These are phyloP conservation scores for Eidolon dupreanum DNA, from an alignment of 2,797 vertebrate species.

Conservation along the genomic window DNA sequence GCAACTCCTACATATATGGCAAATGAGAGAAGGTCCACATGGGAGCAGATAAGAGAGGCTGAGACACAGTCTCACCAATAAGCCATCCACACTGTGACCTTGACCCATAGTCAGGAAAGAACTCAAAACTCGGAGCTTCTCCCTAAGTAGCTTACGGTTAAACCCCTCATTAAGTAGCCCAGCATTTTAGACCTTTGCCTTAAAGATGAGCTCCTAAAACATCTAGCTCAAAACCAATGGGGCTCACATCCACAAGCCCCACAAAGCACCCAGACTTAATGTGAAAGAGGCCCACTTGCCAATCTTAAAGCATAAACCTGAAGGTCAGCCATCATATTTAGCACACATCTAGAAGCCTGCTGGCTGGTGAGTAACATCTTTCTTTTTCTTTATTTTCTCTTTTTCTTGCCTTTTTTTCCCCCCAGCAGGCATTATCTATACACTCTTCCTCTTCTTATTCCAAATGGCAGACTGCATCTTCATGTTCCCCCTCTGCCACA, in stretches of 20 bases:
- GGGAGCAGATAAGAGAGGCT: neutral
- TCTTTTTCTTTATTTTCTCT: neutral
- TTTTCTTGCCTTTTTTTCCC: neutral
- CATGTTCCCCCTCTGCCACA: neutral
- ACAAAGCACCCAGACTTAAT: neutral
- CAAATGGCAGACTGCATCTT: too few relatives aligned
- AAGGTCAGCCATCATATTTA: neutral
- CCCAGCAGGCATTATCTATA: neutral
- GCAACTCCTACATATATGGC: neutral
- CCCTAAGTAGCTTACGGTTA: too few relatives aligned
- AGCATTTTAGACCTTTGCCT: neutral
- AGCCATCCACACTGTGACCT: rapidly evolving
- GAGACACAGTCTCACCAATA: neutral
- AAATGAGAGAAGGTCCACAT: neutral
- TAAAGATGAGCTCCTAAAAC: neutral
- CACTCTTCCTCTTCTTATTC: neutral
- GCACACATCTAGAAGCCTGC: neutral
- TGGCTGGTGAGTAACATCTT: too few relatives aligned
- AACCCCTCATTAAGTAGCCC: neutral
- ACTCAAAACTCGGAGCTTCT: neutral
- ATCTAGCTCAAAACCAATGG: neutral
- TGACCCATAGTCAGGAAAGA: neutral
- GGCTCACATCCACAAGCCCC: too few relatives aligned
- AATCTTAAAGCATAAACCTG: neutral
- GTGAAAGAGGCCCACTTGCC: neutral